Evolutionary conservation across 2,797 vertebrate species (phyloP).

Genomic region (Coranthus polyacanthus): DNA sequence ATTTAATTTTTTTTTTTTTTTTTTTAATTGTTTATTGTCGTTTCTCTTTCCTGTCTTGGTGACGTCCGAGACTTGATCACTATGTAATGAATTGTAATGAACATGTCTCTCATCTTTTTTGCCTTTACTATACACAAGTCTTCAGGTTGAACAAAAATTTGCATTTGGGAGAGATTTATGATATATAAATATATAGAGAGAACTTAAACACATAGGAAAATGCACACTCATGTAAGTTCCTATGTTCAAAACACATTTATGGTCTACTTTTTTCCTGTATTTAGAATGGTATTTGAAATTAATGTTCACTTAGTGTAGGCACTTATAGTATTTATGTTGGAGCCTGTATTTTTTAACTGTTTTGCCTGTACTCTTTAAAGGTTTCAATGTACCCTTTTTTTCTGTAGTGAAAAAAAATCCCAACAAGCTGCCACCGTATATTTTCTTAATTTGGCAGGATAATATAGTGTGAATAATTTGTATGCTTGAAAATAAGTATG

Average conservation of each 20-base stretch:
- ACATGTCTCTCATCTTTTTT: constrained; percentile 90
- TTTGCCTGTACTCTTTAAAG: constrained; percentile 98
- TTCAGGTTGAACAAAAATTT: constrained; percentile 95
- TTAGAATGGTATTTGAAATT: constrained; percentile 99
- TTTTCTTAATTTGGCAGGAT: constrained; percentile 99
- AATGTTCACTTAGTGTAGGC: constrained; percentile 99
- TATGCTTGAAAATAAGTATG: constrained; percentile 93
- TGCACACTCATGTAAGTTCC: constrained; percentile 98
- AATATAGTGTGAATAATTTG: constrained; percentile 99
- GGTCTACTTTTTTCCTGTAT: constrained; percentile 97
- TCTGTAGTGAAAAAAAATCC: constrained; percentile 92
- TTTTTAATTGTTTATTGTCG: constrained; percentile 65
- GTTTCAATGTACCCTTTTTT: constrained; percentile 94
- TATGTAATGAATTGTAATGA: constrained; percentile 84
- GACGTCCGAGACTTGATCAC: constrained; percentile 91
- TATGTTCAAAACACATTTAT: constrained; percentile 98
- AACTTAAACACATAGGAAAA: constrained; percentile 99
- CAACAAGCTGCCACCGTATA: constrained; percentile 99
- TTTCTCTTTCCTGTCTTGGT: constrained; percentile 90
- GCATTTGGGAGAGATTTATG: constrained; percentile 97
- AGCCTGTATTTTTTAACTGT: constrained; percentile 99
- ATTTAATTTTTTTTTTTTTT: constrained; percentile 86
- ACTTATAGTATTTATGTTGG: constrained; percentile 99
- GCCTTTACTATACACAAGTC: constrained; percentile 95
- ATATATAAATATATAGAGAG: constrained; percentile 86